Evolutionary conservation across 2,888 invertebrate species (phyloP).

Genomic region (Deilephila porcellus): DNA sequence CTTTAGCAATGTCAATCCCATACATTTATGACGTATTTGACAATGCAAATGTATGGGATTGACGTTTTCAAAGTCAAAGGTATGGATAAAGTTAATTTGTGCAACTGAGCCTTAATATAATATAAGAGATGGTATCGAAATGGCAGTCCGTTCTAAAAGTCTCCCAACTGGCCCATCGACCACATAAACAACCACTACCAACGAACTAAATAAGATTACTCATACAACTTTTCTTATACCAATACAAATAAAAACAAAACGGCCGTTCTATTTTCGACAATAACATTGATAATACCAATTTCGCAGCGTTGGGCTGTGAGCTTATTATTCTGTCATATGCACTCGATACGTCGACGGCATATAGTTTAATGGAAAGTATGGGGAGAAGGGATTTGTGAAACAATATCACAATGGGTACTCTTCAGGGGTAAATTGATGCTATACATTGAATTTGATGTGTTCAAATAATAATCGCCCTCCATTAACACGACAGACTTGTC

Average conservation of each 20-base stretch:
- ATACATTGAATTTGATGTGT: conserved; percentile 35
- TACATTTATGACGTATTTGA: no score
- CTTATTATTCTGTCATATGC: conserved; percentile 79
- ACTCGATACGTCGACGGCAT: conserved; percentile 64
- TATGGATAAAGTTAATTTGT: no score
- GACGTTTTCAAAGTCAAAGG: no score
- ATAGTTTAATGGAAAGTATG: conserved; percentile 35
- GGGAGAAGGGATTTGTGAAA: conserved; percentile 21
- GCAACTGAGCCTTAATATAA: no score
- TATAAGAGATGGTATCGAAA: no score
- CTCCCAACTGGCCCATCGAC: no score
- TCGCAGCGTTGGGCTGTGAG: conserved; percentile 70
- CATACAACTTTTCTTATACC: background rate
- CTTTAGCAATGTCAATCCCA: no score
- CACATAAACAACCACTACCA: no score
- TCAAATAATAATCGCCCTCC: conserved; percentile 23
- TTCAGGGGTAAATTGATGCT: conserved; percentile 22
- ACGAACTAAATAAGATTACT: background rate
- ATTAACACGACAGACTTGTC: conserved; percentile 9
- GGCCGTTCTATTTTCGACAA: conserved; percentile 50
- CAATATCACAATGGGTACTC: conserved; percentile 20
- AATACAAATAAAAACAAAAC: conserved; percentile 16
- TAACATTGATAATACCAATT: conserved; percentile 69
- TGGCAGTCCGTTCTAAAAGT: no score
- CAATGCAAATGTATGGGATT: no score